phyloP scores from a whole-genome alignment of 1,140 invertebrate genomes.

The Muscidifurax raptorellus region DNA sequence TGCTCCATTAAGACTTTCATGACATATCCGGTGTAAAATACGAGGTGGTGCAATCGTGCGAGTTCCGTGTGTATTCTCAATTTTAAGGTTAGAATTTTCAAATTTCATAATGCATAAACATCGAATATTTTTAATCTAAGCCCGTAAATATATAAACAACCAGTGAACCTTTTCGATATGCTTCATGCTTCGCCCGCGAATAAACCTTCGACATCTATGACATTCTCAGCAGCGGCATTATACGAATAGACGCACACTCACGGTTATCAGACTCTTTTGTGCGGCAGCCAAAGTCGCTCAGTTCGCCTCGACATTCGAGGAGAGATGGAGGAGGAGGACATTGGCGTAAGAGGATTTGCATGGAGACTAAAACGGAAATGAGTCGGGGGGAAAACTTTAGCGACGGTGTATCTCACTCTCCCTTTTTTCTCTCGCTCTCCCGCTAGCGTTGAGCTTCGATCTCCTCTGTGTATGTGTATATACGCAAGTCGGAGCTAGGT shows the following conservation, averaged over 20 bases:
- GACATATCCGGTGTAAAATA: too few species aligned
- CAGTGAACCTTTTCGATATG: background rate
- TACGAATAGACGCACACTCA: background rate
- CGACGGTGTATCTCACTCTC: background rate
- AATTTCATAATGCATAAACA: too few species aligned
- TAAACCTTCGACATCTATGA: conserved; percentile 34
- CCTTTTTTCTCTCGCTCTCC: background rate
- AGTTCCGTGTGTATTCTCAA: too few species aligned
- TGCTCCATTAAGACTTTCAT: too few species aligned
- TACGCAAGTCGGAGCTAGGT: background rate
- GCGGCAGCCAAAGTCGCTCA: conserved; percentile 42
- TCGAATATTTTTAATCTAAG: too few species aligned
- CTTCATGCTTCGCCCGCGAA: background rate
- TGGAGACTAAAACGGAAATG: conserved; percentile 49
- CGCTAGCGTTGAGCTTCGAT: conserved; percentile 9
- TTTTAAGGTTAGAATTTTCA: too few species aligned
- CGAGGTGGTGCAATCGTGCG: too few species aligned
- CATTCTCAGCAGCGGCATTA: too few species aligned
- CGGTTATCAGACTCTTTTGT: too few species aligned
- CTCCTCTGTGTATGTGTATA: background rate
- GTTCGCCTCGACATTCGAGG: background rate
- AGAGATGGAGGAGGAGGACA: background rate
- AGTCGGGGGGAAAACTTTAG: conserved; percentile 45
- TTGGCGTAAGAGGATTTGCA: conserved; percentile 50
- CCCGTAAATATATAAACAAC: background rate